Percentiles rank a stretch among this genome's conserved stretches.
Conservation (phyloP, 2,888 invertebrate genomes). For the Drosophila pseudotakahashii region DNA sequence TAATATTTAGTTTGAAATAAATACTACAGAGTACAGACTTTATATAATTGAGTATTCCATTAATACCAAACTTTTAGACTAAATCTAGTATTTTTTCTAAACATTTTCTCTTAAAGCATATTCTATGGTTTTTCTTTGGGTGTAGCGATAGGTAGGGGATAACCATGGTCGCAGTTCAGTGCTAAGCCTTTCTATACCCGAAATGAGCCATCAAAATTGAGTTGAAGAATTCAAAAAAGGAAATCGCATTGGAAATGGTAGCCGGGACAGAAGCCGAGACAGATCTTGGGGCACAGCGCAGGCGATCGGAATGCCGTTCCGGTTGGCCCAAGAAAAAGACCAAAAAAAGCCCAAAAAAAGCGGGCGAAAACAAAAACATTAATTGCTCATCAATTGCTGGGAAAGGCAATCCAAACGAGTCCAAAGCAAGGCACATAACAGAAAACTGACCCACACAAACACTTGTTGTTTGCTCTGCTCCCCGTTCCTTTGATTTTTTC, state of each 20-base stretch:
- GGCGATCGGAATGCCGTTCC: conserved; percentile 41
- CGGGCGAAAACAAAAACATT: conserved; percentile 27
- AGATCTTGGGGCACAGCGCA: conserved; percentile 24
- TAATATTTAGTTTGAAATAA: too few relatives aligned
- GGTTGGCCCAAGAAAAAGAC: conserved; percentile 19
- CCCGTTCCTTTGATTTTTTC: not conserved
- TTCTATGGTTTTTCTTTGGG: too few relatives aligned
- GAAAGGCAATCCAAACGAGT: conserved; percentile 37
- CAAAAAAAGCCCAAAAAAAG: conserved; percentile 5
- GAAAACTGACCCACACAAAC: conserved; percentile 66
- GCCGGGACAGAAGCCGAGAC: conserved; percentile 10
- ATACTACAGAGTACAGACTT: too few relatives aligned
- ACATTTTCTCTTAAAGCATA: too few relatives aligned
- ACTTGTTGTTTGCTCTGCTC: conserved; percentile 44
- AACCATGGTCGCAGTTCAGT: too few relatives aligned
- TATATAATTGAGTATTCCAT: too few relatives aligned
- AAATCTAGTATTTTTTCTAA: too few relatives aligned
- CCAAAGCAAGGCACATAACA: conserved; percentile 4
- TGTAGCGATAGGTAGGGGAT: too few relatives aligned
- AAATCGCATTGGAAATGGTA: conserved; percentile 9
- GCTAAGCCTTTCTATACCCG: not conserved
- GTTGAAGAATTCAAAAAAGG: conserved; percentile 5
- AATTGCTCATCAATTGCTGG: conserved; percentile 62
- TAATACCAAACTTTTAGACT: too few relatives aligned
- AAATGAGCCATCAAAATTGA: conserved; percentile 24